Conservation (phyloP, 1,140 invertebrate species). For the Trachelipus rathkii region DNA sequence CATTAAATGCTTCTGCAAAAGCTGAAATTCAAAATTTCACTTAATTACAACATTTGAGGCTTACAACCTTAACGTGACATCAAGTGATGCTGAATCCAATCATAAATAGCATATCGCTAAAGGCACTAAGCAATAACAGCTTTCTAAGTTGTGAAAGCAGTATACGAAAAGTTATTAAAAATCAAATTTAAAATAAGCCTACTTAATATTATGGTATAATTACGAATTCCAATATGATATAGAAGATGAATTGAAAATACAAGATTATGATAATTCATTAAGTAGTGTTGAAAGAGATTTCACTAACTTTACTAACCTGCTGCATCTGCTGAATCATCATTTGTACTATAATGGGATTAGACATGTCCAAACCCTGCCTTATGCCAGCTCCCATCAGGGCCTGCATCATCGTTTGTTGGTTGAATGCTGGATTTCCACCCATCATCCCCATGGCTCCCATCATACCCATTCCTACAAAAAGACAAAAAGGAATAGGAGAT, state of each 20-base stretch:
- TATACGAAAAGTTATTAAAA: too few relatives aligned
- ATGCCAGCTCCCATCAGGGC: conserved; percentile 29
- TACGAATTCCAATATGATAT: too few relatives aligned
- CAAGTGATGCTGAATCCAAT: too few relatives aligned
- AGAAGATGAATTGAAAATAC: neutral
- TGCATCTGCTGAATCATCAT: conserved; percentile 44
- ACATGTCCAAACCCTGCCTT: conserved; percentile 38
- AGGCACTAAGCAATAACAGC: too few relatives aligned
- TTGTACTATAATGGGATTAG: conserved; percentile 41
- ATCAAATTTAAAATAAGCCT: too few relatives aligned
- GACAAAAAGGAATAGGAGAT: neutral
- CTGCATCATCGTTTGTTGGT: conserved; percentile 31
- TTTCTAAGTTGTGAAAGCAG: too few relatives aligned
- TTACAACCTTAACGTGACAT: neutral
- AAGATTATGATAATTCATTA: neutral
- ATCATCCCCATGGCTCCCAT: conserved; percentile 34
- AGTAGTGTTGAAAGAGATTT: neutral
- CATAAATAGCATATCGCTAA: too few relatives aligned
- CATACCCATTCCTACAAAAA: conserved; percentile 37
- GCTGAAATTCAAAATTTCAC: neutral
- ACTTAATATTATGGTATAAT: too few relatives aligned
- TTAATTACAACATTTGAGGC: too few relatives aligned
- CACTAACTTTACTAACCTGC: neutral
- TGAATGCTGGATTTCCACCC: conserved; percentile 31
- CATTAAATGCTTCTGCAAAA: neutral